Percentiles rank a stretch among this genome's conserved stretches.
These are phyloP conservation scores for Encarsia formosa DNA, from an alignment of 2,888 invertebrate genomes.

Conservation along the genomic window DNA sequence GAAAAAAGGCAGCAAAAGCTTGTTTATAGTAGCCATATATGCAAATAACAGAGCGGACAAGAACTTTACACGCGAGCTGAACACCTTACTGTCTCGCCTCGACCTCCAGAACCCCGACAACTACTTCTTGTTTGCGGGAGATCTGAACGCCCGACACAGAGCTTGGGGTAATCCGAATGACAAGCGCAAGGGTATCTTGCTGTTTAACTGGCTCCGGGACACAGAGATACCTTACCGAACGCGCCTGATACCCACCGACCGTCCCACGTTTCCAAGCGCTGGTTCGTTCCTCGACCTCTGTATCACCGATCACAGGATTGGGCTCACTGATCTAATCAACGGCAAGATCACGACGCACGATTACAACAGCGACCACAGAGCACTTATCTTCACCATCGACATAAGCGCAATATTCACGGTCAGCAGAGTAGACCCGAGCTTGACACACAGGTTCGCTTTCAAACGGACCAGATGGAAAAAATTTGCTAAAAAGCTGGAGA, in stretches of 20 bases:
- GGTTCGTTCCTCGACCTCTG: constrained; percentile 22
- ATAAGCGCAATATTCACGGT: neutral
- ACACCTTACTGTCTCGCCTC: constrained; percentile 4
- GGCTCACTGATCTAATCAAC: neutral
- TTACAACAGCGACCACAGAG: constrained; percentile 18
- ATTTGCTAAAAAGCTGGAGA: neutral
- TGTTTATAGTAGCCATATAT: constrained; percentile 20
- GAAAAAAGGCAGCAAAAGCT: neutral
- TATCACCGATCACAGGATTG: constrained; percentile 15
- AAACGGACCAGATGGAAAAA: too few relatives aligned
- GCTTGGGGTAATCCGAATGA: constrained; percentile 9
- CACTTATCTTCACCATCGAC: neutral
- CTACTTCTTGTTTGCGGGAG: constrained; percentile 26
- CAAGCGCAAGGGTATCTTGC: constrained; percentile 11
- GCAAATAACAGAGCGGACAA: constrained; percentile 6
- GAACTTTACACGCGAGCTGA: constrained; percentile 5
- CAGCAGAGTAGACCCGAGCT: neutral
- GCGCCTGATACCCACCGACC: neutral
- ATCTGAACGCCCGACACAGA: constrained; percentile 20
- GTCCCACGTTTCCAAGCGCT: constrained; percentile 5
- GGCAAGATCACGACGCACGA: neutral
- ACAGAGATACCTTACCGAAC: neutral
- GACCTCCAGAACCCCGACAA: constrained; percentile 4
- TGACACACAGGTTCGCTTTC: neutral
- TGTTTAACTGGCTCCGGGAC: neutral